Evolutionary conservation across 2,113 vertebrate species (phyloP), one percentile per base, ranked within the genome.

Genomic region (Coracopsis vasa): DNA sequence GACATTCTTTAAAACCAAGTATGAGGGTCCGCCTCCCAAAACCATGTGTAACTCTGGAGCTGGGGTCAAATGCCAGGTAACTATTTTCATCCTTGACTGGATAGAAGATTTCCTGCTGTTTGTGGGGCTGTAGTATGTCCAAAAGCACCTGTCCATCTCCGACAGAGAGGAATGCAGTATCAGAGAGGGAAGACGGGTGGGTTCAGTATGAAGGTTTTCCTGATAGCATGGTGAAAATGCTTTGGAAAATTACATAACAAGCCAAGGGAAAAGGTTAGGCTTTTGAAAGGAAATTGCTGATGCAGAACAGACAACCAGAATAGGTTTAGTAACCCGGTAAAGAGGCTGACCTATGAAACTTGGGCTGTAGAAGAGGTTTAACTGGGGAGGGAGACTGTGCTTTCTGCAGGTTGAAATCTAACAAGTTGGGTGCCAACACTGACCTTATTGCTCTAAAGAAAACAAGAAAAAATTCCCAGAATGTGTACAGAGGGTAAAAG

Each of bases 191-290:
- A 48, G 35, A 35, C 0, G 21, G 14, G 45, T 7, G 1, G 13
- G 6, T 72, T 77, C 23, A 13, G 8, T 8, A 20, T 50, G 64
- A 87, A 58, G 23, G 41, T 92, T 66, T 71, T 86, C 27, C 48
- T 25, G 35, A 33, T 62, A 54, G 35, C 18, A 23, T 2, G 2
- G n/a, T 86, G 54, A 53, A 80, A 94, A 69, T 75, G 47, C 47
- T 81, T 72, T 75, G 53, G 77, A 94, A 96, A 92, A 86, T 86
- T 56, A 78, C 94, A 64, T 41, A 67, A 54, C 53, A 90, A 94
- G 77, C 69, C 77, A 81, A 69, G 48, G 51, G 44, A 74, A 96
- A 90, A 92, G 10, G 37, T 14, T 74, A 45, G 58, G 48, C 33
- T 84, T 94, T 47, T 27, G 42, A 78, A 90, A 77, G 74, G 81